phyloP scores from a whole-genome alignment of 2,888 invertebrate species.

The Falcaria lacertinaria region DNA sequence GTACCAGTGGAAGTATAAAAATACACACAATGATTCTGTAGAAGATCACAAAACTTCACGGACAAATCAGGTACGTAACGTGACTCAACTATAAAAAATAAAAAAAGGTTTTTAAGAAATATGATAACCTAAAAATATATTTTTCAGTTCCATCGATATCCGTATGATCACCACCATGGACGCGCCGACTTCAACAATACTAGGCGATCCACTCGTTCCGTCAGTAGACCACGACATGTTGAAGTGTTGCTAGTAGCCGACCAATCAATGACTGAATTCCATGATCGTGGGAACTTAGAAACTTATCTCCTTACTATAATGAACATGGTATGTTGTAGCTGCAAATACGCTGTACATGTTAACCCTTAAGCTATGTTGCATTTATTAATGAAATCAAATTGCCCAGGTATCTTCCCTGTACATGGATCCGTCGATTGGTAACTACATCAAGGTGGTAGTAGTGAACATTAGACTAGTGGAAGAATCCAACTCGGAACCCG shows the following conservation, averaged over 20 bases:
- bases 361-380: too few species aligned
- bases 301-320: slow-evolving; percentile 94
- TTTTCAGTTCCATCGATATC: slow-evolving; percentile 43
- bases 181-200: slow-evolving; percentile 29
- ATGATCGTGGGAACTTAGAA: slow-evolving; percentile 89
- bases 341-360: too few species aligned
- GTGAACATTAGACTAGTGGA: slow-evolving; percentile 90
- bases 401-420: slow-evolving; percentile 88
- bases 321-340: slow-evolving; percentile 86
- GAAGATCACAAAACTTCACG: slow-evolving; percentile 29
- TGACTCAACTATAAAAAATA: neutral
- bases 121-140: slow-evolving; percentile 1
- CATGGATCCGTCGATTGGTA: slow-evolving; percentile 93
- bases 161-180: slow-evolving; percentile 47
- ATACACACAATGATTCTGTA: slow-evolving; percentile 23
- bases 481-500: slow-evolving; percentile 80
- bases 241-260: slow-evolving; percentile 94
- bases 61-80: slow-evolving; percentile 33
- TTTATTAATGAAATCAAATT: too few species aligned
- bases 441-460: slow-evolving; percentile 93
- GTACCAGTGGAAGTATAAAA: slow-evolving; percentile 58
- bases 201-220: slow-evolving; percentile 78
- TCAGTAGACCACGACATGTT: slow-evolving; percentile 88
- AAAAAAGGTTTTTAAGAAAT: too few species aligned
- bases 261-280: slow-evolving; percentile 91